Evolutionary conservation across 2,113 vertebrate genomes (phyloP).

Genomic region (Gobius niger): DNA sequence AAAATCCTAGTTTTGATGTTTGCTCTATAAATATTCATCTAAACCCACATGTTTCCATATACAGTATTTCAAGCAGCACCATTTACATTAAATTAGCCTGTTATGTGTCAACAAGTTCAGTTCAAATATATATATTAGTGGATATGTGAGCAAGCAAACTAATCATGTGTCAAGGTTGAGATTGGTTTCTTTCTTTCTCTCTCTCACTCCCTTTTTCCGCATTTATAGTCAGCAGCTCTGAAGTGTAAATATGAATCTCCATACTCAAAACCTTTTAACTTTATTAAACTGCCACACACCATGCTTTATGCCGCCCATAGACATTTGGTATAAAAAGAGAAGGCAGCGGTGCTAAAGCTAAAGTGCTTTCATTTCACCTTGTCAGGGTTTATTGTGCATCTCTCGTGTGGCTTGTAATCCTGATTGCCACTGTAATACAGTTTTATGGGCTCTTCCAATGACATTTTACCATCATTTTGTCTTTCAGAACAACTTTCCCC

Average conservation of each 20-base stretch:
- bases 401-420: background rate
- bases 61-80: background rate
- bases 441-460: slow-evolving; percentile 6
- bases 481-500: background rate
- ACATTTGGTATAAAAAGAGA: background rate
- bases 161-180: background rate
- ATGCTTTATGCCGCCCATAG: background rate
- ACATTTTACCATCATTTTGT: slow-evolving; percentile 3
- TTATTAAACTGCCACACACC: background rate
- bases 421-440: slow-evolving; percentile 6
- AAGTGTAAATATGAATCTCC: background rate
- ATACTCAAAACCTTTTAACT: background rate
- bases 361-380: background rate
- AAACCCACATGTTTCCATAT: background rate
- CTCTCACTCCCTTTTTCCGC: background rate
- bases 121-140: background rate
- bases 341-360: background rate
- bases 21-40: background rate
- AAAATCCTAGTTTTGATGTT: background rate
- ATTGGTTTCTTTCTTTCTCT: background rate
- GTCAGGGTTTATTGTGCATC: slow-evolving; percentile 5
- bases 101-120: background rate
- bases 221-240: background rate
- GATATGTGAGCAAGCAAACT: background rate
- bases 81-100: no score